Evolutionary conservation across 2,797 vertebrate species (phyloP).

Genomic region (Hemitrygon akajei): DNA sequence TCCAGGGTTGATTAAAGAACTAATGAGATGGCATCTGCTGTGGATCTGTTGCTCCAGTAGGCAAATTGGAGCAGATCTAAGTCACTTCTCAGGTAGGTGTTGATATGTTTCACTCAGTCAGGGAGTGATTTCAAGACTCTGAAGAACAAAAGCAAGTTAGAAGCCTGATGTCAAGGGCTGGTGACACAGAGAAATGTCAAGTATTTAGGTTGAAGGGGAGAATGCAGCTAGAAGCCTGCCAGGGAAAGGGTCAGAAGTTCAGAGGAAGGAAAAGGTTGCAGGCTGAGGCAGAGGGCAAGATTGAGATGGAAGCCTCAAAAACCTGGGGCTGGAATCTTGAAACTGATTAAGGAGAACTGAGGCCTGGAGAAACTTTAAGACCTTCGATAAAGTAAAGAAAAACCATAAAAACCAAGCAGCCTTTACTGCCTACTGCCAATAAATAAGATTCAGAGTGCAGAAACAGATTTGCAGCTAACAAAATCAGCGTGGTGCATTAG

Average conservation of each 20-base stretch:
- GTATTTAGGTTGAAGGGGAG: not conserved
- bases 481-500: no score
- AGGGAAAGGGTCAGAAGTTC: not conserved
- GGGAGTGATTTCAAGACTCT: no score
- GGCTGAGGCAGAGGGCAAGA: not conserved
- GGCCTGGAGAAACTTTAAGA: not conserved
- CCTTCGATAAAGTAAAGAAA: not conserved
- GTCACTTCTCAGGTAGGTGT: no score
- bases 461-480: no score
- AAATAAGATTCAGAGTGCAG: no score
- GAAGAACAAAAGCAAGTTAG: not conserved
- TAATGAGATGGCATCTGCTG: no score
- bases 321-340: not conserved
- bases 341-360: not conserved
- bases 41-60: no score
- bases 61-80: no score
- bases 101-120: no score
- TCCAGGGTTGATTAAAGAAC: no score
- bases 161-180: not conserved
- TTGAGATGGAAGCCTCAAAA: not conserved
- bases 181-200: not conserved
- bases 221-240: not conserved
- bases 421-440: no score
- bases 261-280: not conserved
- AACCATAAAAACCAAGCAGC: not conserved